Base-by-base conservation (phyloP, 2,113 vertebrate species). In the Forbesichthys agassizii region DNA sequence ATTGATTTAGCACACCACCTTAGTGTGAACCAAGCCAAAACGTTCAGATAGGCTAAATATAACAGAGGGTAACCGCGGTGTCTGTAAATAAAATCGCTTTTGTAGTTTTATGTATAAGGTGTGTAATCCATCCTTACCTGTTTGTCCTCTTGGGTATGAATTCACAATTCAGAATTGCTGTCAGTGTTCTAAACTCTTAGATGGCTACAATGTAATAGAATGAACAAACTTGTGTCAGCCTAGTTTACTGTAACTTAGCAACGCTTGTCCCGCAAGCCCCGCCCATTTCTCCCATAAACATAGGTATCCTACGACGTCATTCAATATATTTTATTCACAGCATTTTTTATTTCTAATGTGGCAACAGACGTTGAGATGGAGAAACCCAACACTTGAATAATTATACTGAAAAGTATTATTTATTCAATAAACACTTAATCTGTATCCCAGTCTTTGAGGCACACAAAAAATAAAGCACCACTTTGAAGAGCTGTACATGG, bases 351-450 rank as follows among this genome's bases (percentile, higher is more conserved):
- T 42, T 42, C 36, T 42, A 42, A 42, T 42, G 36, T 8, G 7
- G 7, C 36, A 42, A 8, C 5, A 42, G 36, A 8, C 36, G 7
- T 56, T n/a, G 18, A 16, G 10, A 56, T 56, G 4, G 53, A 14
- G 16, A 8, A 20, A 4, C 55, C 10, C 0, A 61, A 47, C 9
- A 73, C 49, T 51, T 9, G 46, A 12, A 48, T 4, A 59, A 8
- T 62, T 79, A 47, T 89, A 83, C 68, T 81, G 61, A 88, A 91
- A 91, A 73, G 64, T 69, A 61, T 62, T 91, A 91, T 91, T 91
- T 91, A 91, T 88, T 92, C 62, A 86, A 75, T 67, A 81, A 59
- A 86, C 81, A 77, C 54, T 75, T 64, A 81, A 68, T 5, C 57
- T 53, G 16, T 71, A 42, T 8, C 36, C 36, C 36, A 6, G 36